A percentile compares a stretch with the other conserved stretches of the same genome.
phyloP scores from a whole-genome alignment of 2,888 invertebrate species.

The Folsomia candida region DNA sequence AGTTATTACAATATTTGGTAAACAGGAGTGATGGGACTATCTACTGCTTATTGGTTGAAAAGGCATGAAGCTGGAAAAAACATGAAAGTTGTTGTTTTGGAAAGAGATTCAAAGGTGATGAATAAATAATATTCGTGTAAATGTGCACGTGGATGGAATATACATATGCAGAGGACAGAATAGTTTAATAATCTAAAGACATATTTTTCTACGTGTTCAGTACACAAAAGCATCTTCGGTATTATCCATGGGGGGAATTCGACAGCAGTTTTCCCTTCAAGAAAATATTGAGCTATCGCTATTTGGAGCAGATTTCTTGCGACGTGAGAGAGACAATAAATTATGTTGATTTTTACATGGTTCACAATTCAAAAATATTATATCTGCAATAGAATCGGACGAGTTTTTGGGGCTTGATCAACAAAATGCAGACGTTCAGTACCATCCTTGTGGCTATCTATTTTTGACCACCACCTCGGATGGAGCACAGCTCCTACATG shows the following conservation, averaged over 20 bases:
- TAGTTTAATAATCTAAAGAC: neutral
- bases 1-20: too few species aligned
- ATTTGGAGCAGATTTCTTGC: conserved; percentile 81
- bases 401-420: conserved; percentile 60
- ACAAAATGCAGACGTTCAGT: conserved; percentile 68
- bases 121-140: neutral
- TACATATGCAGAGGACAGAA: too few species aligned
- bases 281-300: conserved; percentile 91
- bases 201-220: conserved; percentile 58
- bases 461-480: conserved; percentile 77
- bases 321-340: too few species aligned
- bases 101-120: conserved; percentile 75
- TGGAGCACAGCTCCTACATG: conserved; percentile 68
- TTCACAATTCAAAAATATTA: too few species aligned
- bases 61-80: conserved; percentile 63
- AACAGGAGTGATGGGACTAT: conserved; percentile 86
- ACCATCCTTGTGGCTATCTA: conserved; percentile 82
- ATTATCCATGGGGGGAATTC: conserved; percentile 75
- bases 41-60: conserved; percentile 87
- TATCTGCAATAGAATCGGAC: too few species aligned
- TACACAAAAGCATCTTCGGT: conserved; percentile 68
- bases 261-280: conserved; percentile 86
- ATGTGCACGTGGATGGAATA: neutral
- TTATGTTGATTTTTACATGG: too few species aligned
- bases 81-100: conserved; percentile 76